phyloP scores from a whole-genome alignment of 2,888 invertebrate species.

The Eubasilissa splendida region DNA sequence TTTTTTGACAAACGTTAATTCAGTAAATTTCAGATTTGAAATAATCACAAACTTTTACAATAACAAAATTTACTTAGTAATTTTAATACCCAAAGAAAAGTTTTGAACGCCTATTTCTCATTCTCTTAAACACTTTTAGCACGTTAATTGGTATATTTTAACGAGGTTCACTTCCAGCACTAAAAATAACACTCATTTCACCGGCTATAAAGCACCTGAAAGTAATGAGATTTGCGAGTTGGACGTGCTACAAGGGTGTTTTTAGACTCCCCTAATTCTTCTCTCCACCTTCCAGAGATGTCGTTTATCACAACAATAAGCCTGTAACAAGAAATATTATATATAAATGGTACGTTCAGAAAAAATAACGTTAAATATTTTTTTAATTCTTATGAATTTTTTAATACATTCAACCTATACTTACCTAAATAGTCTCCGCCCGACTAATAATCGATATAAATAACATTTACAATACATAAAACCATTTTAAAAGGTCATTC shows the following conservation, averaged over 20 bases:
- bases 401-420: too few relatives aligned
- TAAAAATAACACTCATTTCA: conserved; percentile 3
- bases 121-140: conserved; percentile 5
- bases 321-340: conserved; percentile 3
- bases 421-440: too few relatives aligned
- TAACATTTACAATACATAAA: too few relatives aligned
- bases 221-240: neutral
- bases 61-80: conserved; percentile 1
- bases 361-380: too few relatives aligned
- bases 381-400: too few relatives aligned
- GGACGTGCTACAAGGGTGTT: neutral
- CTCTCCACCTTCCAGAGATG: neutral
- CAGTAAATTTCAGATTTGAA: neutral
- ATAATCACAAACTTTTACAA: neutral
- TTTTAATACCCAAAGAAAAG: neutral
- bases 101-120: neutral
- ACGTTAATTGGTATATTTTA: conserved; percentile 8
- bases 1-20: neutral
- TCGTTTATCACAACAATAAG: neutral
- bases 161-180: neutral
- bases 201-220: neutral
- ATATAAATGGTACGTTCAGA: neutral
- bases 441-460: too few relatives aligned
- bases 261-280: too few relatives aligned
- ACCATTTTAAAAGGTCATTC: too few relatives aligned